Evolutionary conservation across 2,888 invertebrate genomes (phyloP), one percentile per base, ranked within the genome.

Genomic region (Colletes collaris): DNA sequence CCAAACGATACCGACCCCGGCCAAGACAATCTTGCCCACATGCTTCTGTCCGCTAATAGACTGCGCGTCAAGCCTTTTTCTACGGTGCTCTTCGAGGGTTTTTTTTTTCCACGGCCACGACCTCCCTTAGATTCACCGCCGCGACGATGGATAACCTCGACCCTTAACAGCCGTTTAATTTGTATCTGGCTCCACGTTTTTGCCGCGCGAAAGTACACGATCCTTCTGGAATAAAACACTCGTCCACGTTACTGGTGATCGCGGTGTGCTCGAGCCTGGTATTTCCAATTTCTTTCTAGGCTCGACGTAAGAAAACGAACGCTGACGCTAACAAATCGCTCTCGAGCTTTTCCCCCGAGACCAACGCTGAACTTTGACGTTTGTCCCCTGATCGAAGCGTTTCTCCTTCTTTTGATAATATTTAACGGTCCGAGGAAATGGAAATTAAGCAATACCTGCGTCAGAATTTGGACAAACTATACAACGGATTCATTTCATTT

Each of bases 101-200:
- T n/a, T 37, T 53, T 8, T 10, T 35, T 27, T 64, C 8, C 37
- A 8, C 56, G 37, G 44, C 50, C 68, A 53, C 73, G 70, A 71
- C 63, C 68, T 44, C 72, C 78, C 78, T 76, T 69, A 46, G 84
- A 87, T 87, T 87, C 86, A 71, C 85, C 66, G 82, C 75, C 77
- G 76, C 80, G 84, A 86, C 87, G 86, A 87, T 86, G 86, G 87
- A 87, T 87, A 85, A 87, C 87, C 81, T 70, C 80, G 70, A 67
- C 65, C 82, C 81, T 74, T 86, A 85, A 87, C 87, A 87, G 86
- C 85, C 86, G 87, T 86, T 87, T 87, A 87, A 87, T 87, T 87
- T 87, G 86, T 86, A 85, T 84, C 86, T 85, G 84, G 85, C 85
- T 84, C 84, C 76, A 79, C 77, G 85, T 87, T 87, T 87, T 87